Evolutionary conservation across 2,113 vertebrate genomes (phyloP), one percentile per base, ranked within the genome.

Genomic region (Silurus meridionalis): DNA sequence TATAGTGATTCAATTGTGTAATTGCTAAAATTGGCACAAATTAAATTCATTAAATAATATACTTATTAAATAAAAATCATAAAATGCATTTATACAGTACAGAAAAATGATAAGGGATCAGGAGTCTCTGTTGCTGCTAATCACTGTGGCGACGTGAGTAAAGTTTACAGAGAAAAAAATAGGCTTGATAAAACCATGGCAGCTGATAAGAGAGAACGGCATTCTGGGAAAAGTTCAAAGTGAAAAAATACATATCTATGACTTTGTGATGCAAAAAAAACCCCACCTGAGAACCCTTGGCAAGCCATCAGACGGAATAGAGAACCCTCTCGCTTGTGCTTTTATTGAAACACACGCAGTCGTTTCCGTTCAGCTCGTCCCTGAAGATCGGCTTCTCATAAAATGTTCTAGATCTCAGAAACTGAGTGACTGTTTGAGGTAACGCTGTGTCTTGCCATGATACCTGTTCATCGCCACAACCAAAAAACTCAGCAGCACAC

Each of bases 381-480:
- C 83, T 67, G 83, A 52, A 82, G 82, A 89, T 77, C 13, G 19
- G 63, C 60, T 82, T 80, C 53, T 86, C 85, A 82, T 80, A 83
- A 63, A 64, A n/a, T 10, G 85, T 75, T 28, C 1, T 21, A 84
- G 72, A 60, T 48, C 53, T 77, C 80, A 7, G 55, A n/a, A 78
- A 71, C 66, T 67, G 80, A 72, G 64, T 66, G 52, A 64, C 52
- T 60, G 67, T 64, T 71, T 48, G 21, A 55, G 72, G 83, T 63
- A 80, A 83, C 63, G n/a, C 57, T 55, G 57, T 83, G 81, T 83
- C 80, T 84, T 80, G 21, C 67, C 60, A 48, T 64, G 23, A 69
- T 84, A 90, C 80, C 85, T 77, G 84, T 85, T 83, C 61, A 50
- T 52, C 55, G 63, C 60, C 80, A 82, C 58, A 69, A 87, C 81